phyloP scores from a whole-genome alignment of 2,113 vertebrate genomes.

The Proterorhinus semilunaris region DNA sequence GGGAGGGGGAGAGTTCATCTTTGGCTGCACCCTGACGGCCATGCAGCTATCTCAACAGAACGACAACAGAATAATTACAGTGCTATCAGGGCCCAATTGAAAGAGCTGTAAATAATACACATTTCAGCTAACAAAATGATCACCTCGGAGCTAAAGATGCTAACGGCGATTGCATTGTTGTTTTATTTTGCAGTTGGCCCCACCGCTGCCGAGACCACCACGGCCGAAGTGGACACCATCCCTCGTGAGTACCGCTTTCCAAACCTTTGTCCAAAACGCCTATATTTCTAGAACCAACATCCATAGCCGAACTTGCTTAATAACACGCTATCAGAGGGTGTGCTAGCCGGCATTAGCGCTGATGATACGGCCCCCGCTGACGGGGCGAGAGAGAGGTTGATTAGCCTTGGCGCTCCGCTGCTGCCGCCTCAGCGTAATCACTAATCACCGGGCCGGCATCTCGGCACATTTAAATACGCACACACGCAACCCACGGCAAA shows the following conservation, averaged over 20 bases:
- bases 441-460: slow-evolving; percentile 63
- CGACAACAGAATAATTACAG: too few relatives aligned
- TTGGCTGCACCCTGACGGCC: too few relatives aligned
- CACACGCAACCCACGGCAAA: slow-evolving; percentile 11
- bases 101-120: neutral
- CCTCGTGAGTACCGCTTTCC: slow-evolving; percentile 50
- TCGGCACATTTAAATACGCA: slow-evolving; percentile 20
- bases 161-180: slow-evolving; percentile 21
- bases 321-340: too few relatives aligned
- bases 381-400: slow-evolving; percentile 51
- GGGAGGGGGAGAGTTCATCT: too few relatives aligned
- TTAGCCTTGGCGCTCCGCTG: slow-evolving; percentile 65
- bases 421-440: slow-evolving; percentile 71
- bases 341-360: slow-evolving; percentile 55
- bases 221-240: slow-evolving; percentile 52
- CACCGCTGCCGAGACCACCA: slow-evolving; percentile 53
- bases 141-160: slow-evolving; percentile 1
- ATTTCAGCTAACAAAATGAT: neutral
- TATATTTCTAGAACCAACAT: slow-evolving; percentile 14
- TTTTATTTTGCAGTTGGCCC: slow-evolving; percentile 51
- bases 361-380: slow-evolving; percentile 53
- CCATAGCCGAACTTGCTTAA: slow-evolving; percentile 7
- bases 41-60: too few relatives aligned
- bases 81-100: too few relatives aligned
- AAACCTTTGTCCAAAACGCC: neutral